Base-by-base conservation (phyloP, 1,140 invertebrate genomes). In the Leguminivora glycinivorella region DNA sequence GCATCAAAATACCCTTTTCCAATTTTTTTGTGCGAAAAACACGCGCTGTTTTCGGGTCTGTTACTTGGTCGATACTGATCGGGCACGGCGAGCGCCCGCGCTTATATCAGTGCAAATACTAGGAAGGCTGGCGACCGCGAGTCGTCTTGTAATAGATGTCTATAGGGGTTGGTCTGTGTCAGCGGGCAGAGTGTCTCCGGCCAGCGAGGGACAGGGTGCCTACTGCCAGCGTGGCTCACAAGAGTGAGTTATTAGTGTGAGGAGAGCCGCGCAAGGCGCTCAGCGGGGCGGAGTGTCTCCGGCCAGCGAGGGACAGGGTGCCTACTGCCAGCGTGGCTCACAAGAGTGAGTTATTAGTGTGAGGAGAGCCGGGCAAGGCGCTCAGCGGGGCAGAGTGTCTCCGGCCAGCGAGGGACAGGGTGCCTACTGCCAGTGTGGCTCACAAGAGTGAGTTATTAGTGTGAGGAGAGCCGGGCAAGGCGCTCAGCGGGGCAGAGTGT, bases 181-280 rank as follows among this genome's bases (percentile, higher is more conserved):
- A 88, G 93, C 67, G 86, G 94, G 24, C 93, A 31, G 94, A 97
- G 82, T 96, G 95, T 82, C 92, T 98, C 6, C 95, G 95, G 0
- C 93, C 94, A 24, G 94, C 94, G 0, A 92, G 97, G 43, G 95
- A 95, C 71, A 94, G 95, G 72, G 94, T 98, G 56, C 94, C 95
- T 25, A 93, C 94, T 22, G 96, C 96, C 7, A 95, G 96, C 2
- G 72, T 89, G 17, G 81, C 85, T 0, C 83, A 88, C 31, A 87
- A 89, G 43, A 82, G 83, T 84, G 25, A 75, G 79, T 78, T 87
- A 67, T 76, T 73, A n/a, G n/a, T n/a, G n/a, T n/a, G n/a, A 4
- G 90, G 91, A 56, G 92, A 93, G 43, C 85, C 85, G 60, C 81
- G 52, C 77, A 76, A 77, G 72, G 80, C 75, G 76, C 80, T 90